These are phyloP conservation scores for Hippocampus mohnikei DNA, from an alignment of 2,113 vertebrate species.

Conservation along the genomic window DNA sequence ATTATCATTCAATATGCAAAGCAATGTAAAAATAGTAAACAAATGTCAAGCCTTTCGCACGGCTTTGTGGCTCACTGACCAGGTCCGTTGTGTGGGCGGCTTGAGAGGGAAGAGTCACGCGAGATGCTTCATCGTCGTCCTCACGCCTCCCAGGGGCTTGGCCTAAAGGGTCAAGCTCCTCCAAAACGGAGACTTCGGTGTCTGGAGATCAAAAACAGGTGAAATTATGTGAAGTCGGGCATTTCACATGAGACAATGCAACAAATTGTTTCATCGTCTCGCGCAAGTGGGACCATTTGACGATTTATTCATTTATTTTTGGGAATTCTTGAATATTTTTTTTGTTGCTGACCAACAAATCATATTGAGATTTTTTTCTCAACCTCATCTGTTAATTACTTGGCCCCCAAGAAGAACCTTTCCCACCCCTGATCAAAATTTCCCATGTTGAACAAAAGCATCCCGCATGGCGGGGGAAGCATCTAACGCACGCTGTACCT, in stretches of 20 bases:
- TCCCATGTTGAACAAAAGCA: not conserved
- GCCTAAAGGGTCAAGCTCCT: constrained; percentile 27
- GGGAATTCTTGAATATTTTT: no score
- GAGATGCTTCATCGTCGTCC: constrained; percentile 21
- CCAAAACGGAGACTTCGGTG: constrained; percentile 20
- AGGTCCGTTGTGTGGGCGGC: not conserved
- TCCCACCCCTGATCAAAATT: not conserved
- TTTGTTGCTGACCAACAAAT: no score
- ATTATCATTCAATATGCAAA: not conserved
- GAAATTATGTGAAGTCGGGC: not conserved
- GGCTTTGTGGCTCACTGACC: constrained; percentile 30
- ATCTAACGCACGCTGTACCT: constrained; percentile 46
- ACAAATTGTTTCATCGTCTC: no score
- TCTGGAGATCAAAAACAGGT: constrained; percentile 24
- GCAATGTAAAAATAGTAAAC: not conserved
- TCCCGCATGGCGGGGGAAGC: not conserved
- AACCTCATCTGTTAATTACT: no score
- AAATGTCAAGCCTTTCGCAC: not conserved
- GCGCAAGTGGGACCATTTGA: no score
- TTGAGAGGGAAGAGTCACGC: constrained; percentile 25
- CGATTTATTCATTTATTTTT: no score
- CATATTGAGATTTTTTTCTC: no score
- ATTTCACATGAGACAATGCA: no score
- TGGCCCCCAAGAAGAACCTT: no score
- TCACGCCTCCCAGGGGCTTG: not conserved